Base-by-base conservation (phyloP, 2,113 vertebrate genomes). In the Caranx melampygus region DNA sequence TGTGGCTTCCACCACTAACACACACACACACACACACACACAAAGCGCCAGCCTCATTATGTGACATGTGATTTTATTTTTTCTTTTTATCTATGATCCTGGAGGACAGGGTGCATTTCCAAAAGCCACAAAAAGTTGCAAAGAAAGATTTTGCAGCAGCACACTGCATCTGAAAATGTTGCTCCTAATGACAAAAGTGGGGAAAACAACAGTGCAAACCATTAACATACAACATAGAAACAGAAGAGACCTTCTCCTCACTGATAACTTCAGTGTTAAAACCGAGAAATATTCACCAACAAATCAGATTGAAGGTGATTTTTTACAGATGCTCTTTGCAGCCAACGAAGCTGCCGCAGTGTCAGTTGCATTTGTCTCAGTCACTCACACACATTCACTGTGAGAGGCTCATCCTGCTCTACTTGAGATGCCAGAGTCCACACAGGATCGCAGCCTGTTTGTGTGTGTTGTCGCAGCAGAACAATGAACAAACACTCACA, bases 401-500 rank as follows among this genome's bases (percentile, higher is more conserved):
- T 1, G 33, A 80, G 51, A 42, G 47, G 33, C 66, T 76, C 76
- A 35, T 66, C 11, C 14, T 21, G 45, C 67, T 61, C 74, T 13
- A 35, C 72, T 84, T 44, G 14, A 88, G 69, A 59, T 75, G 61
- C 66, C 73, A 26, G 44, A 31, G 68, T 76, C 63, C 33, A 8
- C 33, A 16, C 47, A 72, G 15, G 37, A 73, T 51, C 9, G 10
- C 61, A 49, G 26, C 59, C n/a, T 72, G n/a, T 59, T 66, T 47
- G 10, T 54, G 42, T 44, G 65, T 64, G 75, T 84, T 81, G 40
- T 47, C 47, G 77, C 44, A 68, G 72, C 69, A 54, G 31, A 64
- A 88, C 81, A 87, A 83, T 58, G 21, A 64, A 49, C 67, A 64
- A 79, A 81, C 69, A 65, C 79, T 61, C 73, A 81, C 40, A 42